These are phyloP conservation scores for Pantherophis vulpinus DNA, from an alignment of 2,797 vertebrate species.

Conservation along the genomic window DNA sequence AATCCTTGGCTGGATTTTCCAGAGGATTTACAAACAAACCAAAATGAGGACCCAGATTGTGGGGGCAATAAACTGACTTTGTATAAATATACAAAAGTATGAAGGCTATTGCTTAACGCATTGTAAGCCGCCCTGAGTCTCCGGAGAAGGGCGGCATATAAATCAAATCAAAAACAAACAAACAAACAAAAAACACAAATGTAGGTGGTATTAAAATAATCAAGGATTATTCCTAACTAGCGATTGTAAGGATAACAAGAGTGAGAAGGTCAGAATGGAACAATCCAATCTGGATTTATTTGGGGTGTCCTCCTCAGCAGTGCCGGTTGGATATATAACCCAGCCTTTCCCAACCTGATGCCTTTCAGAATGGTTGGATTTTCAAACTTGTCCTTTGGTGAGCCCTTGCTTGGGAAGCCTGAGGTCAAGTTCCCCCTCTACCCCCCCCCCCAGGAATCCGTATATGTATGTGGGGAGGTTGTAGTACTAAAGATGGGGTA, in stretches of 20 bases:
- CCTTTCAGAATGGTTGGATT: not conserved
- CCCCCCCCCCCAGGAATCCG: too few relatives aligned
- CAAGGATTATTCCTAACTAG: conserved; percentile 9
- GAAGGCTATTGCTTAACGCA: too few relatives aligned
- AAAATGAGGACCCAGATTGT: not conserved
- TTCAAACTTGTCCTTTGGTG: not conserved
- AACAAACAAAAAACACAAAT: conserved; percentile 22
- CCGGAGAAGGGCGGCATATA: too few relatives aligned
- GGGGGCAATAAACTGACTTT: too few relatives aligned
- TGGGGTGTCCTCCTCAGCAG: not conserved
- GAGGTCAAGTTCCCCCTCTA: not conserved
- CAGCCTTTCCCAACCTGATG: not conserved
- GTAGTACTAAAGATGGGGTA: not conserved
- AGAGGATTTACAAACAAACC: conserved; percentile 18
- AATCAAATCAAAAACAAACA: too few relatives aligned
- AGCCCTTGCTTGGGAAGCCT: not conserved
- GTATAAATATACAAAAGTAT: too few relatives aligned
- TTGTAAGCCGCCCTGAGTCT: too few relatives aligned
- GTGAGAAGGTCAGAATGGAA: not conserved
- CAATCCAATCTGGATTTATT: not conserved
- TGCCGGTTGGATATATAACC: not conserved
- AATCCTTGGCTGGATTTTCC: not conserved
- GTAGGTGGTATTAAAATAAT: conserved; percentile 26
- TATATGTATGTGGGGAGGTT: not conserved
- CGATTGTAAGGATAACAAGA: not conserved